Percentiles rank a stretch among this genome's conserved stretches.
Evolutionary conservation across 2,888 invertebrate genomes (phyloP).

Genomic region (Acrobeloides nanus): DNA sequence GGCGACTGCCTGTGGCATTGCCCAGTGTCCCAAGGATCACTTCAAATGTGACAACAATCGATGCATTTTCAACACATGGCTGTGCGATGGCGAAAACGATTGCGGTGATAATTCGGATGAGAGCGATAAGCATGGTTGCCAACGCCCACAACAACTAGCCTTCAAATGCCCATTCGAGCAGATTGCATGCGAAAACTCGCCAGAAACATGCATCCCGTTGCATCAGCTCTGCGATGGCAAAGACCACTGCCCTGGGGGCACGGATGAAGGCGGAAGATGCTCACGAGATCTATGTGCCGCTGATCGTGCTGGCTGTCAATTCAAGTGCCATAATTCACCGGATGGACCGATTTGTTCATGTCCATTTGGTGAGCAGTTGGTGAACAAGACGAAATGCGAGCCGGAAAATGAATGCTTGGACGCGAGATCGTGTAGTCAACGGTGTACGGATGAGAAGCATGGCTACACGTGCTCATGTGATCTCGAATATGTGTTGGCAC

Average conservation of each 20-base stretch:
- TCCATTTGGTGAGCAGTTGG: conserved; percentile 72
- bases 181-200: conserved; percentile 33
- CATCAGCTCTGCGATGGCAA: conserved; percentile 68
- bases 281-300: conserved; percentile 53
- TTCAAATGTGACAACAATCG: conserved; percentile 54
- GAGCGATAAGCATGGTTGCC: conserved; percentile 37
- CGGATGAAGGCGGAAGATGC: conserved; percentile 73
- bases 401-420: conserved; percentile 56
- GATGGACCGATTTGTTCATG: conserved; percentile 80
- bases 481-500: conserved; percentile 60
- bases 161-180: conserved; percentile 46
- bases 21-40: conserved; percentile 44
- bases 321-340: conserved; percentile 56
- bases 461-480: conserved; percentile 79
- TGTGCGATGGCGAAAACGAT: conserved; percentile 52
- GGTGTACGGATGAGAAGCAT: conserved; percentile 79
- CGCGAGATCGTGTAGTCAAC: conserved; percentile 81
- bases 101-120: conserved; percentile 51
- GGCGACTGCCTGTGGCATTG: conserved; percentile 27
- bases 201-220: conserved; percentile 62
- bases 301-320: conserved; percentile 56
- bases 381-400: conserved; percentile 49
- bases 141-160: conserved; percentile 10
- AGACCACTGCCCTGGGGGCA: conserved; percentile 90
- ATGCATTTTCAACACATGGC: conserved; percentile 52